Evolutionary conservation across 2,888 invertebrate genomes (phyloP).

Genomic region (Entomobrya proxima): DNA sequence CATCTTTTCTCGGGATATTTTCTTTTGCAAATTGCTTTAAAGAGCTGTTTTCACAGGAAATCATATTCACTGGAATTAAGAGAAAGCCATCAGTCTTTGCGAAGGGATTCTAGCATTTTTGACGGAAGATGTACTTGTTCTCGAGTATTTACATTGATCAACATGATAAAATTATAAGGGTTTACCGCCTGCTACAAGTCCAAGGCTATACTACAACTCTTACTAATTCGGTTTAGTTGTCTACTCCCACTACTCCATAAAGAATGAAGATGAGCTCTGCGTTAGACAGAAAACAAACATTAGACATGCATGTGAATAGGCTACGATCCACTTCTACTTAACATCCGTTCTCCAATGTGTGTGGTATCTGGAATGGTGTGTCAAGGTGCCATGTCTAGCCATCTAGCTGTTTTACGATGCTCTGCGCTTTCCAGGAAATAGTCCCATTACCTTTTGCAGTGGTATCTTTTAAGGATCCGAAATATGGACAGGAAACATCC

Average conservation of each 20-base stretch:
- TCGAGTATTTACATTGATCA: not conserved
- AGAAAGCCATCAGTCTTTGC: slow-evolving; percentile 9
- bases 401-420: not conserved
- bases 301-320: not conserved
- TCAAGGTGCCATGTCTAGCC: slow-evolving; percentile 35
- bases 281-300: not conserved
- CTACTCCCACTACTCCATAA: not conserved
- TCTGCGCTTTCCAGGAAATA: slow-evolving; percentile 49
- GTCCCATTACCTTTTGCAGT: slow-evolving; percentile 41
- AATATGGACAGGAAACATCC: slow-evolving; percentile 58
- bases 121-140: not conserved
- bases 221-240: not conserved
- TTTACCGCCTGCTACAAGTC: too few species aligned
- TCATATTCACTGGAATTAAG: slow-evolving; percentile 15
- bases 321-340: not conserved
- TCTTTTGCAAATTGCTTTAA: slow-evolving; percentile 19
- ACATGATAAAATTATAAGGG: not conserved
- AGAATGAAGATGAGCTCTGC: not conserved
- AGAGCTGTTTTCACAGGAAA: not conserved
- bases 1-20: too few species aligned
- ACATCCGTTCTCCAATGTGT: not conserved
- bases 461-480: slow-evolving; percentile 48
- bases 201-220: not conserved
- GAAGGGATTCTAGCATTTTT: too few species aligned
- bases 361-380: not conserved